Conservation (phyloP, 2,113 vertebrate genomes). For the Muntiacus muntjak region DNA sequence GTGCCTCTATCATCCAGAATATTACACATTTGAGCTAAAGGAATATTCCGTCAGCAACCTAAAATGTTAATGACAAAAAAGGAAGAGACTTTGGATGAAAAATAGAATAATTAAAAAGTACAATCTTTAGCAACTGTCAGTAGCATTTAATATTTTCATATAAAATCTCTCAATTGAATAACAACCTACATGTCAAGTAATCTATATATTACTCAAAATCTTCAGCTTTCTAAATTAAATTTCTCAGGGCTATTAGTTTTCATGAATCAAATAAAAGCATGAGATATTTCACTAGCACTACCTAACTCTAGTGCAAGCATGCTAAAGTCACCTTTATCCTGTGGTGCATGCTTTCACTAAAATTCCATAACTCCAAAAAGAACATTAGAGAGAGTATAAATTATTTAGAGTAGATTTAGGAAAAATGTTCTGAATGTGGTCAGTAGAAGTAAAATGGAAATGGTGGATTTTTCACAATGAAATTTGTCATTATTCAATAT, state of each 20-base stretch:
- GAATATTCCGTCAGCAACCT: neutral
- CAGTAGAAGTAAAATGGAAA: conserved; percentile 49
- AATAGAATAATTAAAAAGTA: conserved; percentile 67
- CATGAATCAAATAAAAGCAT: conserved; percentile 49
- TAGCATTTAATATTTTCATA: conserved; percentile 66
- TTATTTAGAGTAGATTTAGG: conserved; percentile 38
- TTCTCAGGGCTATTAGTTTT: conserved; percentile 62
- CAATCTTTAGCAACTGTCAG: conserved; percentile 54
- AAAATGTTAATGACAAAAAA: conserved; percentile 35
- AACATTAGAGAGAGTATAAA: conserved; percentile 28
- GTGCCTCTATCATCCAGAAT: neutral
- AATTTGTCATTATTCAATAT: conserved; percentile 17
- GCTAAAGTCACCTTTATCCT: neutral
- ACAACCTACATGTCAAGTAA: conserved; percentile 64
- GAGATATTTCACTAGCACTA: conserved; percentile 26
- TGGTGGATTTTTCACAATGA: conserved; percentile 23
- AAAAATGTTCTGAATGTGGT: conserved; percentile 27
- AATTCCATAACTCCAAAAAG: neutral
- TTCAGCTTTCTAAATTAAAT: conserved; percentile 65
- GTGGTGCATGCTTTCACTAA: neutral
- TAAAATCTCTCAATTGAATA: conserved; percentile 68
- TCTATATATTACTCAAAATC: conserved; percentile 65
- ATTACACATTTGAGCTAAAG: neutral
- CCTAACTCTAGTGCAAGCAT: neutral
- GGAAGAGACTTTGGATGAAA: conserved; percentile 1